Conservation (phyloP, 2,113 vertebrate species). For the Xiphorhynchus elegans region DNA sequence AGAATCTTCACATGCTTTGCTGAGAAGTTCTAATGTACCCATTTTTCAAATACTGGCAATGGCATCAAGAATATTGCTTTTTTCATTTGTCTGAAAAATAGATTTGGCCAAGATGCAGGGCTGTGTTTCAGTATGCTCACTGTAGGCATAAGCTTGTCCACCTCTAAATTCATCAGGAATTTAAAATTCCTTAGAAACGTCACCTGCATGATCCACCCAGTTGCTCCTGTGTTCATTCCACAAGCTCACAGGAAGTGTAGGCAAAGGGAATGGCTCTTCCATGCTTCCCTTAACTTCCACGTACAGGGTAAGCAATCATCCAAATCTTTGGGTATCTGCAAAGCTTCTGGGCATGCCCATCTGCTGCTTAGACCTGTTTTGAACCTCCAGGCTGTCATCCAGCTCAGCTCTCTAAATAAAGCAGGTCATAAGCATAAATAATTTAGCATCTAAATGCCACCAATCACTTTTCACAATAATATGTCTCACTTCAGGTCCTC, state of each 20-base stretch:
- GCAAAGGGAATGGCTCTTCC: not conserved
- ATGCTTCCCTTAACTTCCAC: not conserved
- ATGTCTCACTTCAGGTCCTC: not conserved
- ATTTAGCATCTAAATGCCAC: not conserved
- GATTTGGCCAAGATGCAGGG: not conserved
- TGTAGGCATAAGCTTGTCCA: not conserved
- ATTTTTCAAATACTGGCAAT: not conserved
- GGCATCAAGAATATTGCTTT: not conserved
- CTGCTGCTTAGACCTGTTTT: not conserved
- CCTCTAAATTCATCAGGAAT: not conserved
- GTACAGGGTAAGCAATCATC: not conserved
- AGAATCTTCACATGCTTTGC: not conserved
- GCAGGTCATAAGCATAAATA: not conserved
- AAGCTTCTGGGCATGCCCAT: not conserved
- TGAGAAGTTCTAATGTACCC: not conserved
- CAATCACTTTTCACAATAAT: not conserved
- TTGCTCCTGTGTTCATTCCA: not conserved
- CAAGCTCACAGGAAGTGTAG: not conserved
- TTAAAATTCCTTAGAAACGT: not conserved
- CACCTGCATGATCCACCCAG: not conserved
- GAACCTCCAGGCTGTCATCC: not conserved
- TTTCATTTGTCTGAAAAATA: not conserved
- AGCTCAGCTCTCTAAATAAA: not conserved
- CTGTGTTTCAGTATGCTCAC: not conserved
- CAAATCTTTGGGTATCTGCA: not conserved